Percentiles rank a stretch among this genome's conserved stretches.
Evolutionary conservation across 2,888 invertebrate species (phyloP).

Genomic region (Drosophila fulvimacula): DNA sequence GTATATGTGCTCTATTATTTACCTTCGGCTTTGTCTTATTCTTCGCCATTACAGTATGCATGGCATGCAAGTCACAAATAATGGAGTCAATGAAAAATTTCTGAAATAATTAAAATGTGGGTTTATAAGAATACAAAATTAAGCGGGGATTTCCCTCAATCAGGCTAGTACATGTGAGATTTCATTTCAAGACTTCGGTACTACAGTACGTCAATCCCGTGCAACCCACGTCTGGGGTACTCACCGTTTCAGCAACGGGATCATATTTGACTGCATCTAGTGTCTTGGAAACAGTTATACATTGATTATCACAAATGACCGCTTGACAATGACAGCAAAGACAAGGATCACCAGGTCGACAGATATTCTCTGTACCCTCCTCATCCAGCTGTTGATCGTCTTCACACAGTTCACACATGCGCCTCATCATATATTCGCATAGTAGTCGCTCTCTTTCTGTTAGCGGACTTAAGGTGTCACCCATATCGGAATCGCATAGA

Average conservation of each 20-base stretch:
- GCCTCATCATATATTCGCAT: constrained; percentile 46
- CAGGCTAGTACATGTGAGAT: background rate
- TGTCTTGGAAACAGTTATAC: constrained; percentile 58
- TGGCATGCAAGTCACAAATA: constrained; percentile 76
- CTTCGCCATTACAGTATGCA: constrained; percentile 73
- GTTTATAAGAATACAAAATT: background rate
- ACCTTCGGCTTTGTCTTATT: constrained; percentile 62
- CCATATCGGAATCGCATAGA: background rate
- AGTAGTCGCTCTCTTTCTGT: constrained; percentile 46
- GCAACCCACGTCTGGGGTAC: background rate
- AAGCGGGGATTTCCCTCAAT: background rate
- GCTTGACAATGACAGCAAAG: constrained; percentile 75
- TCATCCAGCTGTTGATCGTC: constrained; percentile 13
- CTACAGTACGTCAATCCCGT: background rate
- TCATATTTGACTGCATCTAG: constrained; percentile 53
- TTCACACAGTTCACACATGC: constrained; percentile 43
- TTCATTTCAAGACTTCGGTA: background rate
- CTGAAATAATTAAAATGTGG: constrained; percentile 41
- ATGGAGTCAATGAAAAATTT: constrained; percentile 82
- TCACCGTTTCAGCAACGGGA: constrained; percentile 65
- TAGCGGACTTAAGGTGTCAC: constrained; percentile 23
- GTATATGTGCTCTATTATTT: background rate
- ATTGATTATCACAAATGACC: constrained; percentile 51
- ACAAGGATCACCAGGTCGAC: constrained; percentile 40
- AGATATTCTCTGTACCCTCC: background rate